Percentiles rank a stretch among this genome's conserved stretches.
Evolutionary conservation across 2,113 vertebrate species (phyloP).

Genomic region (Mesitornis unicolor): DNA sequence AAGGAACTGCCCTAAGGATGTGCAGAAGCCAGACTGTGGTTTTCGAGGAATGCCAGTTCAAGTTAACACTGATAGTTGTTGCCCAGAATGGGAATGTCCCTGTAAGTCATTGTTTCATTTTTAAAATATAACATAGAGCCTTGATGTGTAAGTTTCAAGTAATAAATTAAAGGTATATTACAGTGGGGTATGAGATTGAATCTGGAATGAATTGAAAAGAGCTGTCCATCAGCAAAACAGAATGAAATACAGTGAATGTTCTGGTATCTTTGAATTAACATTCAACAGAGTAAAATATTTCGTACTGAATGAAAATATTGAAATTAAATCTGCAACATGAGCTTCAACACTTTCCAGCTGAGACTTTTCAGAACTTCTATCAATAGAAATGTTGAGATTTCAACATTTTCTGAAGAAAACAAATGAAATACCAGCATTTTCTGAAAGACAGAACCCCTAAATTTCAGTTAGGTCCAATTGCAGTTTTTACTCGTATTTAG

Average conservation of each 20-base stretch:
- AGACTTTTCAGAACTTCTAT: not conserved
- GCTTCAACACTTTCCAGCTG: not conserved
- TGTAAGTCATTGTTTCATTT: conserved; percentile 77
- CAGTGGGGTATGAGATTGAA: not conserved
- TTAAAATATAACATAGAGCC: not conserved
- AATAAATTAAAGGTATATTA: not conserved
- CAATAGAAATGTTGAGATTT: not conserved
- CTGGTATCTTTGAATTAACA: not conserved
- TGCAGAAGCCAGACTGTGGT: conserved; percentile 87
- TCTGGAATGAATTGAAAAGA: not conserved
- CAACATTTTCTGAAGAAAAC: not conserved
- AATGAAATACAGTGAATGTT: not conserved
- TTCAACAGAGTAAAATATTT: not conserved
- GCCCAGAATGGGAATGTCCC: conserved; percentile 95
- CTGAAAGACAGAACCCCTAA: not conserved
- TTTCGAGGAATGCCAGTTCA: conserved; percentile 92
- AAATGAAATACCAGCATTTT: not conserved
- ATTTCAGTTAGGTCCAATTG: not conserved
- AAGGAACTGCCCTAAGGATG: conserved; percentile 86
- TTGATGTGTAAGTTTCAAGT: not conserved
- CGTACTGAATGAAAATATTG: not conserved
- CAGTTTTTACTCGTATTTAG: not conserved
- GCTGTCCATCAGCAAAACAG: not conserved
- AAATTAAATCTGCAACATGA: not conserved
- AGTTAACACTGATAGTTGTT: conserved; percentile 89